Conservation (phyloP, 2,888 invertebrate genomes). For the Hylaea fasciaria region DNA sequence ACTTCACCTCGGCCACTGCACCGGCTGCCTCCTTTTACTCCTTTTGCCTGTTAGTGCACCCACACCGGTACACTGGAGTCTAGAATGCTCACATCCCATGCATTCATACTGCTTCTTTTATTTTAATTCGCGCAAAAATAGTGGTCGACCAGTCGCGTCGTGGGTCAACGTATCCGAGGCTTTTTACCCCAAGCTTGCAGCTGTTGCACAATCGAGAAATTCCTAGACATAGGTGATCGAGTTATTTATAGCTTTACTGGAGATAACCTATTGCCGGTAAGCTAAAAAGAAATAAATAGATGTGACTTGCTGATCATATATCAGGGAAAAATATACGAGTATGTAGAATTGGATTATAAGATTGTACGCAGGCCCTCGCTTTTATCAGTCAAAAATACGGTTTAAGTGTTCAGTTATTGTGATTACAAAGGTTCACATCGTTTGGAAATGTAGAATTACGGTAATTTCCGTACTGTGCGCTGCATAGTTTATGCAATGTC, state of each 20-base stretch:
- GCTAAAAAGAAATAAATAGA: slow-evolving; percentile 30
- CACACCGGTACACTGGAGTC: slow-evolving; percentile 59
- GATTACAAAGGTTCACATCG: too few species aligned
- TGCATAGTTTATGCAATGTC: too few species aligned
- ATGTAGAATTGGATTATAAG: too few species aligned
- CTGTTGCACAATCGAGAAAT: slow-evolving; percentile 82
- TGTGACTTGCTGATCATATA: background rate
- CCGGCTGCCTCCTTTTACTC: slow-evolving; percentile 68
- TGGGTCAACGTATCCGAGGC: slow-evolving; percentile 78
- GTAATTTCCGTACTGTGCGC: too few species aligned
- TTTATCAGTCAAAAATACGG: too few species aligned
- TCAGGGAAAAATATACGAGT: too few species aligned
- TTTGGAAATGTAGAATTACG: too few species aligned
- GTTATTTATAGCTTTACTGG: slow-evolving; percentile 50
- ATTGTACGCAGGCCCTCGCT: too few species aligned
- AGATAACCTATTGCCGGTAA: slow-evolving; percentile 19
- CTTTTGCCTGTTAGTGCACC: slow-evolving; percentile 42
- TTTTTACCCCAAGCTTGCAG: slow-evolving; percentile 75
- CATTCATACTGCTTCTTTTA: slow-evolving; percentile 75
- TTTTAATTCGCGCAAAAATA: slow-evolving; percentile 77
- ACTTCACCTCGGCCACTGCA: slow-evolving; percentile 70
- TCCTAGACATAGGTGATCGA: slow-evolving; percentile 63
- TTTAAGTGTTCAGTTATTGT: too few species aligned
- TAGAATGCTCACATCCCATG: slow-evolving; percentile 73
- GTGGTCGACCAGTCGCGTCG: slow-evolving; percentile 69